These are phyloP conservation scores for Dasyurus viverrinus DNA, from an alignment of 2,113 vertebrate genomes.

Conservation along the genomic window DNA sequence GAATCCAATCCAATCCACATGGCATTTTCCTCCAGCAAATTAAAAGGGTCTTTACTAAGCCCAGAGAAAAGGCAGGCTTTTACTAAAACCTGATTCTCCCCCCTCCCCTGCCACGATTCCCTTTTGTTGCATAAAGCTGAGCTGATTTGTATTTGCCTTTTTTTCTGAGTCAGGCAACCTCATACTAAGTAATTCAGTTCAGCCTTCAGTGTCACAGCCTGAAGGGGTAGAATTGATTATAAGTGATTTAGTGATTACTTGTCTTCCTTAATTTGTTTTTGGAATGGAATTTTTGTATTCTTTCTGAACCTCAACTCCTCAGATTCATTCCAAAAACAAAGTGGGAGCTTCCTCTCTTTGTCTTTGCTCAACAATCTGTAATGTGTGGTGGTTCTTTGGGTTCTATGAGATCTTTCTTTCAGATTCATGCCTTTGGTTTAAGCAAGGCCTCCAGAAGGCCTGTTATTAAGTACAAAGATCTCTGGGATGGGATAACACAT, in stretches of 20 bases:
- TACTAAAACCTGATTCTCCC: background rate
- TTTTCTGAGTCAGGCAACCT: constrained; percentile 61
- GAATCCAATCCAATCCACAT: background rate
- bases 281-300: constrained; percentile 49
- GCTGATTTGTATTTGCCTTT: constrained; percentile 60
- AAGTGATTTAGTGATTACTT: constrained; percentile 78
- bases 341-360: constrained; percentile 70
- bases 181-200: constrained; percentile 66
- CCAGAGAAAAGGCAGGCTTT: background rate
- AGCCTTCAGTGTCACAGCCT: constrained; percentile 66
- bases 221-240: constrained; percentile 70
- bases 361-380: constrained; percentile 63
- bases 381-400: background rate
- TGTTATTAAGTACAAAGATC: background rate
- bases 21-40: background rate
- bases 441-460: background rate
- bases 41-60: background rate
- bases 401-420: constrained; percentile 35
- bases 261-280: constrained; percentile 72
- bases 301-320: constrained; percentile 74
- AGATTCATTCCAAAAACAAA: constrained; percentile 78
- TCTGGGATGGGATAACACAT: background rate
- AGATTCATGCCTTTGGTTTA: background rate
- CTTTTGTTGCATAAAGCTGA: constrained; percentile 33
- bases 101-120: background rate